Conservation (phyloP, 2,888 invertebrate species). For the Parnassius smintheus region DNA sequence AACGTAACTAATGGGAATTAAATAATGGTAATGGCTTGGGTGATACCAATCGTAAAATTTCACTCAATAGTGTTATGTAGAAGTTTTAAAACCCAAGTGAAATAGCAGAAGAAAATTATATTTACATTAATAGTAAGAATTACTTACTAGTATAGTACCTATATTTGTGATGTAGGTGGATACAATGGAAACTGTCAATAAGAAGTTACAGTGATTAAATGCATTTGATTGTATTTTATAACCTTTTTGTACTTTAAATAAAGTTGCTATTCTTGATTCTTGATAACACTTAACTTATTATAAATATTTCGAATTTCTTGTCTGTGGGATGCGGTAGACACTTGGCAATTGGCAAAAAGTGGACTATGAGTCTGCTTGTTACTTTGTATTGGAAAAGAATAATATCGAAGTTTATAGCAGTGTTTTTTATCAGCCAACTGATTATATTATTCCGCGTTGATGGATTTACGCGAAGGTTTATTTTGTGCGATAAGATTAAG, state of each 20-base stretch:
- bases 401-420: no score
- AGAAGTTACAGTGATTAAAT: slow-evolving; percentile 74
- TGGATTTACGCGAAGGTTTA: slow-evolving; percentile 1
- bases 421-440: not conserved
- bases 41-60: slow-evolving; percentile 22
- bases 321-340: no score
- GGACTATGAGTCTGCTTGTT: no score
- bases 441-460: slow-evolving; percentile 1
- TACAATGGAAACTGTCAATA: slow-evolving; percentile 54
- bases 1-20: slow-evolving; percentile 5
- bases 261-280: slow-evolving; percentile 77
- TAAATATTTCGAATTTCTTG: no score
- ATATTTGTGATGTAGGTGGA: slow-evolving; percentile 57
- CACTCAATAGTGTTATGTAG: slow-evolving; percentile 1
- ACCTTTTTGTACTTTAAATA: slow-evolving; percentile 80
- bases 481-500: slow-evolving; percentile 2
- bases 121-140: slow-evolving; percentile 43
- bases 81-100: slow-evolving; percentile 42
- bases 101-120: slow-evolving; percentile 45
- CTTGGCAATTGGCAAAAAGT: no score
- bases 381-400: no score
- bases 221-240: slow-evolving; percentile 81
- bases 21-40: slow-evolving; percentile 25
- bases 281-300: no score
- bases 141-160: slow-evolving; percentile 63